Base-by-base conservation (phyloP, 2,888 invertebrate species). In the Acleris emargana region DNA sequence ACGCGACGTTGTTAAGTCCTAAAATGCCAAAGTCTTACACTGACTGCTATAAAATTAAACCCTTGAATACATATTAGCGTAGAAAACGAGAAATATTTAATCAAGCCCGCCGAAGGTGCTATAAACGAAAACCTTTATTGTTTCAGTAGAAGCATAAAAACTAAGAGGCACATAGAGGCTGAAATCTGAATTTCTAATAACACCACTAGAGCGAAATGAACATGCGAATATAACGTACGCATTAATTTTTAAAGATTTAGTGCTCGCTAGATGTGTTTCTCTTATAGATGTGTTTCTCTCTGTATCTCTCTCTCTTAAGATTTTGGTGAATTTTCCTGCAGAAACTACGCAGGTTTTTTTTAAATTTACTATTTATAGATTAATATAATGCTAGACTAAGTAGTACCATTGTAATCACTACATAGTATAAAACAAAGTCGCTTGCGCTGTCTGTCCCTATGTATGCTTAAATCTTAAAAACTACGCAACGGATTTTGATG, bases 101-200 rank as follows among this genome's bases (percentile, higher is more conserved):
- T 76, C 71, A 77, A 76, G 72, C 71, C 64, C 62, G 70, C 71
- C 71, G 75, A 77, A 73, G 69, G 68, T 71, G 73, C 70, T 71
- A 77, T 82, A 79, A 77, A 76, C 68, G 74, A 70, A 45, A 69
- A 71, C 72, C 71, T 70, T 69, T 69, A 71, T 68, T 74, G 71
- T 79, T 76, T 76, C 76, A 74, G 53, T 71, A 69, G 71, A 71
- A 69, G 76, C 79, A 76, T 89, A 88, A 89, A 89, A 89, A 87
- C 82, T 86, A 86, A 88, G 82, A 76, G 79, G 71, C 78, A 76
- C 79, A 71, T 72, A 77, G 74, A 76, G 77, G 79, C 78, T 81
- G 78, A 87, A 87, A 88, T 89, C 88, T 88, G 85, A 90, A 89
- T 87, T 85, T 87, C 88, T 88, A 88, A 89, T 89, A 87, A 84